Evolutionary conservation across 2,113 vertebrate species (phyloP), one percentile per base, ranked within the genome.

Genomic region (Cyprinus carpio): DNA sequence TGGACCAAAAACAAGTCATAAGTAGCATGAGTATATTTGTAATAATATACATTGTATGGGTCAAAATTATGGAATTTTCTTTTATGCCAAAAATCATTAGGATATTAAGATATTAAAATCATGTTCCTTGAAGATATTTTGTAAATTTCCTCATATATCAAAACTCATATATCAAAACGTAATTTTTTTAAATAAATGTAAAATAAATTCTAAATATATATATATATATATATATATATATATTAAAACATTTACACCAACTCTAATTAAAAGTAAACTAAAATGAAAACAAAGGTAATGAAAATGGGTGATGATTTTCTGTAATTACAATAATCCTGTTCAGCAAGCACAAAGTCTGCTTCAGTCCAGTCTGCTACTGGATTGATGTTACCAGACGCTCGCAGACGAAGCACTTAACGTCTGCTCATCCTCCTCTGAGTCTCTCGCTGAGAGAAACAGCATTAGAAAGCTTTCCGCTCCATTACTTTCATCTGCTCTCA

Each of bases 381-480:
- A 67, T 62, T 67, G 67, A 72, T 67, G 60, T 29, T 31, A 51
- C 6, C 43, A 85, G 78, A 76, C 29, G 65, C 85, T 49, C 43
- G 34, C 65, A 65, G 72, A 86, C 60, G 29, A 86, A 84, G 76
- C 74, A 67, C 71, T 75, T 83, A 72, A 86, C 25, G 75, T 78
- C 56, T 78, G 60, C 62, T 62, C 43, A 15, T 82, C 78, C 54
- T 85, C 85, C 69, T 62, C 62, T 31, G 76, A 81, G 75, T 76
- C 60, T 60, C 72, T 87, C 78, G 46, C 49, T 62, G 83, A 74
- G 72, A 51, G 60, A 84, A 86, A 83, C 46, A 46, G 74, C 81
- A 81, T 84, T 87, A 85, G 54, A 31, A 85, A 86, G 54, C 16
- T 62, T 82, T 83, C 78, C 49, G 75, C 75, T 71, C 85, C 87